phyloP scores from a whole-genome alignment of 2,797 vertebrate species.

The Labroides dimidiatus region DNA sequence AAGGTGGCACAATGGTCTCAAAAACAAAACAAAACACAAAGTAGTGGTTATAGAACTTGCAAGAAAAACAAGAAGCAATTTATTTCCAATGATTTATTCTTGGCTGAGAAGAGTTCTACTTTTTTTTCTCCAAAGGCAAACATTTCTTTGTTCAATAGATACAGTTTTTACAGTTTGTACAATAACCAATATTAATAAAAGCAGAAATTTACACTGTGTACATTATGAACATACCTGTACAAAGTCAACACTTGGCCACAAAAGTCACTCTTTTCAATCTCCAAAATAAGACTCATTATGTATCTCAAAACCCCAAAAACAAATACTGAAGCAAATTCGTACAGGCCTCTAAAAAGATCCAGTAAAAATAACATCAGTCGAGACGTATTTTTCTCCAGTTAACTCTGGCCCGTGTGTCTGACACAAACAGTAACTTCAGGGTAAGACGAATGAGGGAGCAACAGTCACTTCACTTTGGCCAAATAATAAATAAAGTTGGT shows the following conservation, averaged over 20 bases:
- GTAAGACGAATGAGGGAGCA: constrained; percentile 10
- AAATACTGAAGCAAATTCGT: constrained; percentile 28
- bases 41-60: neutral
- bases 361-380: neutral
- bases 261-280: constrained; percentile 37
- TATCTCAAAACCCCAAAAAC: constrained; percentile 36
- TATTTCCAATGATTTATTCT: constrained; percentile 89
- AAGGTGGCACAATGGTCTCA: constrained; percentile 28
- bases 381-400: constrained; percentile 16
- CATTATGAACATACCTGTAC: constrained; percentile 77
- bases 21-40: neutral
- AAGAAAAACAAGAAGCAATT: neutral
- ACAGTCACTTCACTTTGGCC: constrained; percentile 38
- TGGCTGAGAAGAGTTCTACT: constrained; percentile 83
- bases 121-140: constrained; percentile 80
- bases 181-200: constrained; percentile 84
- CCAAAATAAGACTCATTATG: constrained; percentile 61
- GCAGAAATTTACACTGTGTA: constrained; percentile 84
- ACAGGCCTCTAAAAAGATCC: constrained; percentile 15
- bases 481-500: constrained; percentile 20
- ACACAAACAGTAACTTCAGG: constrained; percentile 16
- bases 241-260: constrained; percentile 61
- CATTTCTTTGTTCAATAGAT: constrained; percentile 84
- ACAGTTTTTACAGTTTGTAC: constrained; percentile 88
- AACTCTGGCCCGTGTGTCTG: neutral